These are phyloP conservation scores for Mormyrus lacerda DNA, from an alignment of 2,113 vertebrate genomes.

Conservation along the genomic window DNA sequence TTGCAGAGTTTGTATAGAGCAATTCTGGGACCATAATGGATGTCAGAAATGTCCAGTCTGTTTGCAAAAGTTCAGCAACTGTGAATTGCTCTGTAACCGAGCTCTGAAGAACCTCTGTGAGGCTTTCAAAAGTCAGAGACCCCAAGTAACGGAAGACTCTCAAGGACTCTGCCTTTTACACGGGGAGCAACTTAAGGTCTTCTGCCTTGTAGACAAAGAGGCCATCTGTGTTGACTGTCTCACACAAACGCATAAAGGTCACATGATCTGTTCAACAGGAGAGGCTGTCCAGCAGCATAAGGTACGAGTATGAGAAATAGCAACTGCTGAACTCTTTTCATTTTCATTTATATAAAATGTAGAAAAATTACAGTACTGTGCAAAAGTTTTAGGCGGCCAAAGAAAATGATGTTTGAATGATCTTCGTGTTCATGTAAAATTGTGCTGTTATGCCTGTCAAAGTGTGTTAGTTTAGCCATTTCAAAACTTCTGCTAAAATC, in stretches of 20 bases:
- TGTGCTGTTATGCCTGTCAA: not conserved
- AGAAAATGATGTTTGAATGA: not conserved
- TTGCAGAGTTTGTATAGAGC: conserved; percentile 21
- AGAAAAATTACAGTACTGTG: not conserved
- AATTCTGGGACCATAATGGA: conserved; percentile 13
- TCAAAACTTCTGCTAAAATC: not conserved
- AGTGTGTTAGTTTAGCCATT: not conserved
- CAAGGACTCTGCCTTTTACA: conserved; percentile 19
- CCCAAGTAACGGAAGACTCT: not conserved
- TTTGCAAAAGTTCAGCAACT: not conserved
- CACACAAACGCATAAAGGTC: not conserved
- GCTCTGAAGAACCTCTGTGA: conserved; percentile 32
- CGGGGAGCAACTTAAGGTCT: conserved; percentile 20
- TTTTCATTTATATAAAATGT: not conserved
- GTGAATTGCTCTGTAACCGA: conserved; percentile 16
- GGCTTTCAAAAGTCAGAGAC: conserved; percentile 4
- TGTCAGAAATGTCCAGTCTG: conserved; percentile 24
- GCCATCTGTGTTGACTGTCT: conserved; percentile 4
- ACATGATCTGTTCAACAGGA: not conserved
- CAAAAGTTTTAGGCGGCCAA: not conserved
- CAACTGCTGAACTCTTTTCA: not conserved
- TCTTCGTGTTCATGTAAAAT: not conserved
- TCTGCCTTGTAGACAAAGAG: conserved; percentile 20
- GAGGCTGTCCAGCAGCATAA: not conserved
- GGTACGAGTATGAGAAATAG: not conserved